These are phyloP conservation scores for Nipponia nippon DNA, from an alignment of 2,113 vertebrate genomes.

Conservation along the genomic window DNA sequence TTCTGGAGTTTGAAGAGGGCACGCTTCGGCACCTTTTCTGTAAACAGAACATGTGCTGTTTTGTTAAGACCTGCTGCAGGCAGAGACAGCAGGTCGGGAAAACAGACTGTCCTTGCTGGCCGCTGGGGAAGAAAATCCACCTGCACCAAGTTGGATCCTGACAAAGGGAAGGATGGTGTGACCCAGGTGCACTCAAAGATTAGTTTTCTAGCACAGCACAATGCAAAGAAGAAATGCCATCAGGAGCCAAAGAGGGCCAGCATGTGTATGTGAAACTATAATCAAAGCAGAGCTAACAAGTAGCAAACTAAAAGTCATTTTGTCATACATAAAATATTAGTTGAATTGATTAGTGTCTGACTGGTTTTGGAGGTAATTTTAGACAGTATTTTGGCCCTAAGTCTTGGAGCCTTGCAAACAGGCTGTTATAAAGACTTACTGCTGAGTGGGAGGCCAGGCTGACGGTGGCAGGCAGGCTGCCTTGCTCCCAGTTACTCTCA, in stretches of 20 bases:
- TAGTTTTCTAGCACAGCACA: background rate
- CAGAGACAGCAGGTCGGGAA: background rate
- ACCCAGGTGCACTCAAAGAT: background rate
- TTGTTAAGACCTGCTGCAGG: background rate
- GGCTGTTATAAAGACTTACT: background rate
- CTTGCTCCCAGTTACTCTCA: background rate
- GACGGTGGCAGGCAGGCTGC: background rate
- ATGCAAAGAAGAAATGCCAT: background rate
- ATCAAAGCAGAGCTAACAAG: background rate
- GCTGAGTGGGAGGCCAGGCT: background rate
- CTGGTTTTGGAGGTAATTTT: background rate
- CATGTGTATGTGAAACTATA: background rate
- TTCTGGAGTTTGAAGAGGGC: background rate
- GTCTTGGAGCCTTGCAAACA: background rate
- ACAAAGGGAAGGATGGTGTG: background rate
- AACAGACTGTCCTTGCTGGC: accelerated
- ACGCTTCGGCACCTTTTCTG: background rate
- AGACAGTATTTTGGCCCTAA: background rate
- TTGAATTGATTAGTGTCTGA: background rate
- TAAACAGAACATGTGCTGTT: background rate
- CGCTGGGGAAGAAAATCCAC: background rate
- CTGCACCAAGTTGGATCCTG: background rate
- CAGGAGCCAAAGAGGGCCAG: background rate
- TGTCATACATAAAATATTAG: background rate
- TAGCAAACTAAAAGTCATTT: background rate